These are phyloP conservation scores for Podilymbus podiceps DNA, from an alignment of 2,113 vertebrate species.

Conservation along the genomic window DNA sequence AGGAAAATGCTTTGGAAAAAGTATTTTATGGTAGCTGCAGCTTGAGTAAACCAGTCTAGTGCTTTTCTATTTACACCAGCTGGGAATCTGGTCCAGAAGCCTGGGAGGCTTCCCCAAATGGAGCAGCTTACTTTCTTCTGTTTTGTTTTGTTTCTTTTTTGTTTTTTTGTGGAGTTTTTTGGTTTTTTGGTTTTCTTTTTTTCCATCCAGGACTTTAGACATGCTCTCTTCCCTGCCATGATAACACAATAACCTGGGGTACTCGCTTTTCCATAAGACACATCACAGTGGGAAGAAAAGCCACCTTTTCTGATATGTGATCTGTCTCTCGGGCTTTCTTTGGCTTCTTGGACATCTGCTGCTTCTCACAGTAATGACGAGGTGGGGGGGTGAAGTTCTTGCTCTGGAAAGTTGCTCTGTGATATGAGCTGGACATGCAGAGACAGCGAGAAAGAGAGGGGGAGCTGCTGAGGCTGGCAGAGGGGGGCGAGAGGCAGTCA, in stretches of 20 bases:
- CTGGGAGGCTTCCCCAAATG: background rate
- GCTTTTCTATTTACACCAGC: background rate
- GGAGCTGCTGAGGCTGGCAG: background rate
- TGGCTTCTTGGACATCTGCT: background rate
- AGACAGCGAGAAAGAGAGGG: background rate
- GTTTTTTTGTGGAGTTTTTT: too few relatives aligned
- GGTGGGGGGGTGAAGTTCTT: background rate
- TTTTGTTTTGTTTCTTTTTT: background rate
- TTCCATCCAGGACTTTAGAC: background rate
- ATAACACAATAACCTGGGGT: background rate
- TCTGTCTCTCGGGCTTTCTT: background rate
- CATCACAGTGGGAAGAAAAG: background rate
- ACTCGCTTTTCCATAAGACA: background rate
- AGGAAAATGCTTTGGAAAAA: background rate
- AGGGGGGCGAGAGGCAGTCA: background rate
- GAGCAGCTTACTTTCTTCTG: background rate
- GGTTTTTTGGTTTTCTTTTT: too few relatives aligned
- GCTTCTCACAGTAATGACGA: background rate
- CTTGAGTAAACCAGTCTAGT: background rate
- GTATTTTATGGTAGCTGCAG: background rate
- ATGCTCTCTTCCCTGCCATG: background rate
- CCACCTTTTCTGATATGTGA: background rate
- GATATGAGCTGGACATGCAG: background rate
- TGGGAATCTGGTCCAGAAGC: background rate
- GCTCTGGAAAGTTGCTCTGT: background rate